phyloP scores from a whole-genome alignment of 1,140 invertebrate species.

The Diabrotica virgifera region DNA sequence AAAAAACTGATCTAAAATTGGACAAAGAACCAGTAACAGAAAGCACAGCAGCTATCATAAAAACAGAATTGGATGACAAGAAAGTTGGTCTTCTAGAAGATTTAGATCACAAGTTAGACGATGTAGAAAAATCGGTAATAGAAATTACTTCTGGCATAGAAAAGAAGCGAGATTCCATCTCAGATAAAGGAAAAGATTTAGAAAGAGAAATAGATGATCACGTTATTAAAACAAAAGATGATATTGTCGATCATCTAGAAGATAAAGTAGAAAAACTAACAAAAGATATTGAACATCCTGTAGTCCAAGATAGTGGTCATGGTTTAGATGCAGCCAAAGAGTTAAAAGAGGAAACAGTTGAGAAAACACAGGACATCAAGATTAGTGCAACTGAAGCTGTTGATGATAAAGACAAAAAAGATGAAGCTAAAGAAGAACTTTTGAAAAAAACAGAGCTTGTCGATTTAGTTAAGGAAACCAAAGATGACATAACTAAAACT shows the following conservation, averaged over 20 bases:
- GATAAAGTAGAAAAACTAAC: neutral
- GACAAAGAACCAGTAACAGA: too few relatives aligned
- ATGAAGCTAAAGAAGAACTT: neutral
- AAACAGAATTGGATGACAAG: too few relatives aligned
- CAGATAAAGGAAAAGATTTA: too few relatives aligned
- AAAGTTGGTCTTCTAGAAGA: too few relatives aligned
- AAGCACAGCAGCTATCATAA: too few relatives aligned
- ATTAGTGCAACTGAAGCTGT: neutral
- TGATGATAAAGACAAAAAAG: neutral
- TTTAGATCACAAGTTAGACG: too few relatives aligned
- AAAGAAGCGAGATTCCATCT: too few relatives aligned
- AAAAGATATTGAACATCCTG: neutral
- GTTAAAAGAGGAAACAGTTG: neutral
- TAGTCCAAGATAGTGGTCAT: too few relatives aligned
- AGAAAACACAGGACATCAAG: too few relatives aligned
- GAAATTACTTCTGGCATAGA: too few relatives aligned
- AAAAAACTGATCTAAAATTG: too few relatives aligned
- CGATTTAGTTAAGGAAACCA: neutral
- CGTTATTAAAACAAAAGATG: conserved; percentile 1
- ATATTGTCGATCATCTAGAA: neutral
- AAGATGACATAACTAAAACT: neutral
- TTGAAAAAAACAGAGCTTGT: neutral
- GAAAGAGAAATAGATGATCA: neutral
- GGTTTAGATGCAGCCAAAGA: neutral
- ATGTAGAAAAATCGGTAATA: too few relatives aligned